Base-by-base conservation (phyloP, 2,888 invertebrate genomes). In the Leptinotarsa rubiginosa region DNA sequence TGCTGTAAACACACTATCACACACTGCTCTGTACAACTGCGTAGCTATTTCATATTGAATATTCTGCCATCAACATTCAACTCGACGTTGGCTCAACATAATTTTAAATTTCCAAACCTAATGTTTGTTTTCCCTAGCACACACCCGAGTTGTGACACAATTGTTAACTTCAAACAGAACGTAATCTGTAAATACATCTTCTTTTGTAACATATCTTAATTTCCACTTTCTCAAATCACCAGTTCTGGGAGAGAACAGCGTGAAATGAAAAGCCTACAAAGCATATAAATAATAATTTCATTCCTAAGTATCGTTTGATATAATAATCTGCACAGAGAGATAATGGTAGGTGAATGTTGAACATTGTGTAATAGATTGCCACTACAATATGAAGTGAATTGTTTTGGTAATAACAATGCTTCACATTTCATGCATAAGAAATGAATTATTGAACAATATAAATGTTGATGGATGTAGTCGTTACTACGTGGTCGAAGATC, bases 201-300 rank as follows among this genome's bases (percentile, higher is more conserved):
- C 73, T 73, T 73, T 73, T 73, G 73, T 73, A 73, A 73, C 73
- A 73, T 73, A 75, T 75, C 75, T 75, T 67, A 69, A 65, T 62
- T 70, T 62, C 56, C 69, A 75, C 65, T 75, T 72, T 75, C 75
- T 72, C 65, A 75, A 75, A 75, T 75, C 75, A 72, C 69, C 75
- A 75, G 69, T 75, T 75, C 72, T 71, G 64, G 65, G 69, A 71
- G 65, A 69, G 52, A 66, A 54, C 72, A 65, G 52, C 59, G 65
- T 68, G 65, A 69, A 75, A 75, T 72, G 74, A 71, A 71, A 75
- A 75, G 70, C 76, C 72, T 65, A 77, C 75, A 73, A 74, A 68
- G 74, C 75, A 70, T 74, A 72, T 75, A 77, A 75, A 77, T 75
- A 77, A 77, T 77, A 73, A 75, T 75, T 67, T 70, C 67, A 73